Base-by-base conservation (phyloP, 2,888 invertebrate species). In the Chydorus sphaericus region DNA sequence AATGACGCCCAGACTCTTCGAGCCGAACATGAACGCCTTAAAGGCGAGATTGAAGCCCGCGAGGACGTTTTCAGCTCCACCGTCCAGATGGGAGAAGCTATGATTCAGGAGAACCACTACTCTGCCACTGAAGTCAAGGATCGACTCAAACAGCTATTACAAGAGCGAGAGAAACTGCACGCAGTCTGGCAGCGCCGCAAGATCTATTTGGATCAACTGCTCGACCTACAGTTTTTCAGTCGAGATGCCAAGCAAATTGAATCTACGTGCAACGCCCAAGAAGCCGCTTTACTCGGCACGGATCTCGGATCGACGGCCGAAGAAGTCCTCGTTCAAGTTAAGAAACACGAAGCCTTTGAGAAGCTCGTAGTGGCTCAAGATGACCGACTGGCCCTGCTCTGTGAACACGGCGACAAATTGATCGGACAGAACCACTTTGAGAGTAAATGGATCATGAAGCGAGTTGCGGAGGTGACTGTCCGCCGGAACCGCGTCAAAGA, bases 341-440 rank as follows among this genome's bases (percentile, higher is more conserved):
- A 90, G 72, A 91, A 91, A 66, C 93, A 96, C 63, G 93, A 92
- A 63, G 92, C 89, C 3, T 94, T 97, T 68, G 92, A 92, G 68
- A 91, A 91, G 65, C 73, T 94, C 0, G 78, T 96, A 7, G 80
- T 81, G 14, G 85, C 88, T 0, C 83, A 90, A 73, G 91, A 92
- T 62, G 93, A 93, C 68, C 89, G 90, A 71, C 75, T 92, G 20
- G 77, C 79, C 0, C 77, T 84, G 0, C 71, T 93, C 48, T 82
- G 86, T 68, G 83, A 82, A 58, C 89, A 90, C 66, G 92, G 90
- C 0, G 80, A 82, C 58, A 90, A 92, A 68, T 74, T 97, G 52
- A 74, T 94, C 29, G 81, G 83, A 38, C 90, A 90, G 69, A 83
- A 87, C 68, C 96, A 97, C 69, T 94, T 93, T 63, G 91, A 93